Conservation (phyloP, 2,888 invertebrate species). For the Eupithecia inturbata region DNA sequence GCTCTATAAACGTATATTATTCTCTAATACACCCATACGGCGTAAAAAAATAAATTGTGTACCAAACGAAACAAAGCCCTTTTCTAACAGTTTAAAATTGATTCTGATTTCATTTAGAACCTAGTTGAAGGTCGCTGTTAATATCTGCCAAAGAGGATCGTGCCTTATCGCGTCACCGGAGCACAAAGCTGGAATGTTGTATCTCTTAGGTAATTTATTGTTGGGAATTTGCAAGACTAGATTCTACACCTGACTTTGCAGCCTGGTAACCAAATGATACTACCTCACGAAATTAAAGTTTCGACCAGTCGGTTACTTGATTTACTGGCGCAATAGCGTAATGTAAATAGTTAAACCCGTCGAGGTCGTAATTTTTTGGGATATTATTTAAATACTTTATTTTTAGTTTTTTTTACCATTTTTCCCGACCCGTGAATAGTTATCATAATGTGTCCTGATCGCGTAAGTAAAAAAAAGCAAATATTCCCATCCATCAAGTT, state of each 20-base stretch:
- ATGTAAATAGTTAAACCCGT: no score
- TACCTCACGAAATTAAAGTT: no score
- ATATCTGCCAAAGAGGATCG: constrained; percentile 52
- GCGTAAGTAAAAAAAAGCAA: neutral
- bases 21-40: neutral
- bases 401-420: no score
- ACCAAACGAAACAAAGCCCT: neutral
- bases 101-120: constrained; percentile 41
- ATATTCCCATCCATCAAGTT: neutral
- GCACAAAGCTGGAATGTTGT: constrained; percentile 56
- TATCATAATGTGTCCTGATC: neutral
- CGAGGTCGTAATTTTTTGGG: no score
- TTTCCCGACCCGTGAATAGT: neutral
- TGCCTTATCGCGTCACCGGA: constrained; percentile 59
- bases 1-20: no score
- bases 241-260: neutral
- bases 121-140: constrained; percentile 52
- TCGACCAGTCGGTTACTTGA: no score
- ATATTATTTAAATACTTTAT: no score
- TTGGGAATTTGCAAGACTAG: constrained; percentile 36
- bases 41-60: neutral
- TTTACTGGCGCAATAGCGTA: no score
- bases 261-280: neutral
- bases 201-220: constrained; percentile 50
- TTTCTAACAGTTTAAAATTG: neutral